Evolutionary conservation across 2,888 invertebrate genomes (phyloP).

Genomic region (Serripes groenlandicus): DNA sequence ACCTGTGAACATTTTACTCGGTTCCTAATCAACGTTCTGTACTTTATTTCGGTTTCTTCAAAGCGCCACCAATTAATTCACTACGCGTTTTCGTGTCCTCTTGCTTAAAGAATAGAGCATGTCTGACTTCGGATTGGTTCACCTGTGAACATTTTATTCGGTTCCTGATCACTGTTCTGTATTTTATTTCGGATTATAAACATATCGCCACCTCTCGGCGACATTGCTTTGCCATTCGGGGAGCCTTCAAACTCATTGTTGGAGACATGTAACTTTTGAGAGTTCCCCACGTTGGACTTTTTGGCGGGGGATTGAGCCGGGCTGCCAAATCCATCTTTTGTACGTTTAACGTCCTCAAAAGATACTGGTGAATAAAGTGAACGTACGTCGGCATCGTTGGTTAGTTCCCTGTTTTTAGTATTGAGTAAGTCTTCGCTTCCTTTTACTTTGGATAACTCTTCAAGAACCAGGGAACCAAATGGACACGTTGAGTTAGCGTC

Average conservation of each 20-base stretch:
- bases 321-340: conserved; percentile 24
- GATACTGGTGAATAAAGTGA: conserved; percentile 79
- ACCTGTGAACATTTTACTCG: background rate
- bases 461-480: conserved; percentile 70
- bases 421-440: conserved; percentile 26
- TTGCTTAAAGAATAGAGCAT: conserved; percentile 1
- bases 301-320: conserved; percentile 23
- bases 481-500: conserved; percentile 68
- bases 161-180: conserved; percentile 12
- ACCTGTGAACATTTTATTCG: background rate
- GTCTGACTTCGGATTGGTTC: conserved; percentile 19
- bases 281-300: background rate
- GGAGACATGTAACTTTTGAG: background rate
- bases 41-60: conserved; percentile 30
- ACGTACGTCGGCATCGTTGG: conserved; percentile 45
- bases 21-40: conserved; percentile 10
- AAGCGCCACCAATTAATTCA: conserved; percentile 22
- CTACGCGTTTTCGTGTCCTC: too few species aligned
- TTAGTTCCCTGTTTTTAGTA: conserved; percentile 15
- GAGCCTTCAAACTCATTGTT: conserved; percentile 1
- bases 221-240: background rate
- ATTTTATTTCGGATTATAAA: conserved; percentile 32
- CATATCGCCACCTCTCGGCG: conserved; percentile 27
- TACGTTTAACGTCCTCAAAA: conserved; percentile 73
- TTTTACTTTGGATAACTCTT: conserved; percentile 65